Conservation (phyloP, 1,140 invertebrate genomes). For the Drosophila carrolli region DNA sequence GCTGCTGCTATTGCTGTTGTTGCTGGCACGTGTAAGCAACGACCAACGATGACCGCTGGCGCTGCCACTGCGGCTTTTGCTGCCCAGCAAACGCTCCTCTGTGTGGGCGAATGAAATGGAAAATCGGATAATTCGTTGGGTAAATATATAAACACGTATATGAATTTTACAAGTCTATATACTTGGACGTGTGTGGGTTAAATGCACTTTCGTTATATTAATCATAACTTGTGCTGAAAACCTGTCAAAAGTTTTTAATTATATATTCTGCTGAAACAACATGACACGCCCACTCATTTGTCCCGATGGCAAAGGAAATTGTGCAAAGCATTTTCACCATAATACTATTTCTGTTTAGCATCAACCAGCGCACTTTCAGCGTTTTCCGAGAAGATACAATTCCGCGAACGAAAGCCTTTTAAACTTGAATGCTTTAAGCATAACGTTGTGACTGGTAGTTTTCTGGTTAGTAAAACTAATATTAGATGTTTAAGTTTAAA, state of each 20-base stretch:
- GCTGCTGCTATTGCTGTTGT: constrained; percentile 8
- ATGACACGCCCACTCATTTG: constrained; percentile 4
- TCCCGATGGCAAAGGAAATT: background rate
- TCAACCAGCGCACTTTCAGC: too few species aligned
- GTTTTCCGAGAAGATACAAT: background rate
- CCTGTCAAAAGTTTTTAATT: constrained; percentile 58
- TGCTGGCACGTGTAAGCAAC: constrained; percentile 55
- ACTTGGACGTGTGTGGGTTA: background rate
- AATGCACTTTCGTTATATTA: constrained; percentile 22
- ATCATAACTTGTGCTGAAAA: constrained; percentile 54
- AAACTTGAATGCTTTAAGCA: background rate
- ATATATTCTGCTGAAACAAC: constrained; percentile 18
- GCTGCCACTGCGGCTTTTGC: constrained; percentile 75
- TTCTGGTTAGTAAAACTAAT: too few species aligned
- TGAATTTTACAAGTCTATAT: background rate
- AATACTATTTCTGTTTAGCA: background rate
- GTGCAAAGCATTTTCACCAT: constrained; percentile 3
- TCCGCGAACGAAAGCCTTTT: background rate
- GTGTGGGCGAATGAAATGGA: constrained; percentile 10
- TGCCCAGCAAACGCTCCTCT: constrained; percentile 70
- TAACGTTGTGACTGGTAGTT: too few species aligned
- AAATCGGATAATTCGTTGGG: constrained; percentile 11
- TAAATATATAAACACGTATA: constrained; percentile 5
- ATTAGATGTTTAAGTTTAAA: too few species aligned
- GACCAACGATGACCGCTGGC: constrained; percentile 79